Base-by-base conservation (phyloP, 2,113 vertebrate genomes). In the Setophaga petechia region DNA sequence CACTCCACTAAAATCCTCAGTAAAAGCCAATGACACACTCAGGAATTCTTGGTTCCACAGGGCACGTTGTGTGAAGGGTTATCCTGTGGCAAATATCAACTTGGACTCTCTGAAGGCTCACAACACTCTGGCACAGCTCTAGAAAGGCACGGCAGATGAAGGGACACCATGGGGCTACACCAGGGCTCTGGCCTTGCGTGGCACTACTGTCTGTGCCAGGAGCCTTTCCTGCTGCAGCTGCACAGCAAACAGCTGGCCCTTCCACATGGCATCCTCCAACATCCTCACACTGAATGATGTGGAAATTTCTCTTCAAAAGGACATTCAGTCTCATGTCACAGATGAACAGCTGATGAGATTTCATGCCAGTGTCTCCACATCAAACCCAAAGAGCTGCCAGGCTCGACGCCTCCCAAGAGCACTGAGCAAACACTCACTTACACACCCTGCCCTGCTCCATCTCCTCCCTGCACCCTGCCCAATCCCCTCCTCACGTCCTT, bases 261-360 rank as follows among this genome's bases (percentile, higher is more conserved):
- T 33, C 65, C 30, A 47, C 59, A 5, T 3, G 24, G 88, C 30
- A n/a, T 35, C 54, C 25, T 51, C 67, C 72, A 61, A 22, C 12
- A 49, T 5, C 35, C 61, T n/a, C 5, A 0, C 55, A 37, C 35
- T 5, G 33, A 61, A 10, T 3, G 12, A 11, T 3, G 4, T 3
- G 57, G 41, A n/a, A 52, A n/a, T n/a, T 21, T 11, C 17, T 24
- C 49, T 41, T 46, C 61, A 17, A 49, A 79, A 35, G 51, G 37
- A 33, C 22, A 30, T n/a, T 65, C 31, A 15, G 46, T 30, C 11
- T 35, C 33, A 44, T 3, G 14, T 47, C n/a, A 22, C 15, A 62
- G 24, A 19, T 1, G 31, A 76, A 35, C 37, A 72, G 15, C 39
- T 15, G 47, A 17, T 8, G 19, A 25, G 71, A 59, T 35, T 62